Base-by-base conservation (phyloP, 2,888 invertebrate species). In the Stenichneumon culpator region DNA sequence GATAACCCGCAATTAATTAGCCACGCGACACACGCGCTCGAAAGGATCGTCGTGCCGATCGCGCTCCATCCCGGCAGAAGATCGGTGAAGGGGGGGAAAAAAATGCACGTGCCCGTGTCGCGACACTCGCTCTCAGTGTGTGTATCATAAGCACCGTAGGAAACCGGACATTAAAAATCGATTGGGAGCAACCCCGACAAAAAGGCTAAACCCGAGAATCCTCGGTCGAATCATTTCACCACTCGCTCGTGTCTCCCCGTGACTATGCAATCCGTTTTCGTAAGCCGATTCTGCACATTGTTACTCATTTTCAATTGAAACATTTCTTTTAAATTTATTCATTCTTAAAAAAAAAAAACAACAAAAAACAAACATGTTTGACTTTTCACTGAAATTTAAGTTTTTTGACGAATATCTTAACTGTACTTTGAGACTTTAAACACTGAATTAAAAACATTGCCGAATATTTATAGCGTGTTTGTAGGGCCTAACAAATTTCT, bases 1-100 rank as follows among this genome's bases (percentile, higher is more conserved):
- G 72, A 77, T 82, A 77, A 82, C 65, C 54, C 70, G 77, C 75
- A 57, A 75, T 82, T 82, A 77, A 82, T 82, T 72, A 82, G 77
- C 77, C 65, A 39, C 65, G 54, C 54, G 52, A 77, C 72, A 72
- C 65, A 39, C 75, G 75, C 50, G 36, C 19, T 39, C 47, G 50
- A 52, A 63, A 50, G 63, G 75, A 39, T 44, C 19, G 57, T 36
- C 50, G n/a, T 69, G 52, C 16, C 39, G 39, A 22, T 39, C 36
- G 39, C 57, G 22, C 54, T 72, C 14, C 57, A 39, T 72, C 22
- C 22, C 57, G 57, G 19, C 57, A 44, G 57, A 44, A n/a, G 39
- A 63, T 57, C 47, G 22, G n/a, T 2, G 28, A 73, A 6, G 36
- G 54, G 36, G 36, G 9, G 4, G 28, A 44, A 72, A 69, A 63